Evolutionary conservation across 2,113 vertebrate species (phyloP).

Genomic region (Emberiza fucata): DNA sequence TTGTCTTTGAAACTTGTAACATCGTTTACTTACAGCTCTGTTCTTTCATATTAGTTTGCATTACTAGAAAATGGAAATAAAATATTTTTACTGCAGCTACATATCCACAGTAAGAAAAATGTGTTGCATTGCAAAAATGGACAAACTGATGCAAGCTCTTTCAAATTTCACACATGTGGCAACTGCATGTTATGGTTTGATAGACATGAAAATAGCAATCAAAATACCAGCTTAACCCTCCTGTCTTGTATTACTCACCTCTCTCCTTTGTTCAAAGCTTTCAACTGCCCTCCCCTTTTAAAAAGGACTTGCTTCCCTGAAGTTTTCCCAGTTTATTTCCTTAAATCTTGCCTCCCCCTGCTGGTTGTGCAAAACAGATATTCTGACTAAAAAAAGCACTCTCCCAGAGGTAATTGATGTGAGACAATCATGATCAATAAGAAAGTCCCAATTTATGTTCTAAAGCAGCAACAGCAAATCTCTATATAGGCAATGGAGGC

Average conservation of each 20-base stretch:
- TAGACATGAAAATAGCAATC: background rate
- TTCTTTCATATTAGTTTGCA: constrained; percentile 18
- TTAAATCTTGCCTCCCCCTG: constrained; percentile 95
- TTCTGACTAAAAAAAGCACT: background rate
- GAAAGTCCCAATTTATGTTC: background rate
- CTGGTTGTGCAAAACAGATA: constrained; percentile 82
- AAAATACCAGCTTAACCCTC: background rate
- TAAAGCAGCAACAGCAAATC: background rate
- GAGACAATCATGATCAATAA: background rate
- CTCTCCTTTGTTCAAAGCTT: background rate
- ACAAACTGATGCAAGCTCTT: background rate
- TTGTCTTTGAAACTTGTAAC: constrained; percentile 29
- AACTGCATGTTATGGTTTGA: background rate
- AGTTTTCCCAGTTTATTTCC: constrained; percentile 75
- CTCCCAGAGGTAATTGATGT: background rate
- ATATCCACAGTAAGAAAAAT: background rate
- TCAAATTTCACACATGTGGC: background rate
- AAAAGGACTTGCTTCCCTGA: constrained; percentile 16
- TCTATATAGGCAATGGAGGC: background rate
- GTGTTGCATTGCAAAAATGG: background rate
- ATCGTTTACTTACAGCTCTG: constrained; percentile 1
- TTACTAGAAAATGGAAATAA: constrained; percentile 5
- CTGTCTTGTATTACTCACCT: background rate
- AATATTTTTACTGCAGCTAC: background rate
- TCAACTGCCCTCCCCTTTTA: background rate